Evolutionary conservation across 2,888 invertebrate species (phyloP).

Genomic region (Nomada flava): DNA sequence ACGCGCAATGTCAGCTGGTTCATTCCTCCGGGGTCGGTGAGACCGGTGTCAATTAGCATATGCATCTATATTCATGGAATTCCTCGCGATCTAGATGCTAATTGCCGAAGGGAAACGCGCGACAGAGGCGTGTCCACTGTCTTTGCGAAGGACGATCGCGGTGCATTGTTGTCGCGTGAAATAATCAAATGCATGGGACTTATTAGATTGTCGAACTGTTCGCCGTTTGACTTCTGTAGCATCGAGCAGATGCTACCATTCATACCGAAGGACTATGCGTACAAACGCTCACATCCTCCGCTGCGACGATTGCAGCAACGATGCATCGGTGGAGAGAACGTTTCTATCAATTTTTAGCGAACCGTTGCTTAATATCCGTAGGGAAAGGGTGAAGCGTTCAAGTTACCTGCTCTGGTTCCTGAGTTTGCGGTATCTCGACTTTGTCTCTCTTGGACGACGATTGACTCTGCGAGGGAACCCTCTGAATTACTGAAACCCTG

Average conservation of each 20-base stretch:
- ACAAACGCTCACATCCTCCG: no score
- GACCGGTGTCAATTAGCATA: not conserved
- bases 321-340: no score
- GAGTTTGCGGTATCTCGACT: slow-evolving; percentile 80
- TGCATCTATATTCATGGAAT: slow-evolving; percentile 13
- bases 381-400: not conserved
- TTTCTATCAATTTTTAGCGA: no score
- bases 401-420: slow-evolving; percentile 83
- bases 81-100: not conserved
- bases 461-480: slow-evolving; percentile 87
- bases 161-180: no score
- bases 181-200: no score
- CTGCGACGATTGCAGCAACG: no score
- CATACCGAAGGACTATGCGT: no score
- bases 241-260: no score
- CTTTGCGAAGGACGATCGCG: not conserved
- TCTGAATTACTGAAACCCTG: slow-evolving; percentile 92
- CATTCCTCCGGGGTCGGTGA: not conserved
- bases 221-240: no score
- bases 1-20: not conserved
- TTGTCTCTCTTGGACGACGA: slow-evolving; percentile 78
- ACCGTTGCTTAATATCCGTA: no score
- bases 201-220: no score
- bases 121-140: not conserved
- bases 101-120: not conserved